These are phyloP conservation scores for Delphinus delphis DNA, from an alignment of 2,113 vertebrate genomes.

Conservation along the genomic window DNA sequence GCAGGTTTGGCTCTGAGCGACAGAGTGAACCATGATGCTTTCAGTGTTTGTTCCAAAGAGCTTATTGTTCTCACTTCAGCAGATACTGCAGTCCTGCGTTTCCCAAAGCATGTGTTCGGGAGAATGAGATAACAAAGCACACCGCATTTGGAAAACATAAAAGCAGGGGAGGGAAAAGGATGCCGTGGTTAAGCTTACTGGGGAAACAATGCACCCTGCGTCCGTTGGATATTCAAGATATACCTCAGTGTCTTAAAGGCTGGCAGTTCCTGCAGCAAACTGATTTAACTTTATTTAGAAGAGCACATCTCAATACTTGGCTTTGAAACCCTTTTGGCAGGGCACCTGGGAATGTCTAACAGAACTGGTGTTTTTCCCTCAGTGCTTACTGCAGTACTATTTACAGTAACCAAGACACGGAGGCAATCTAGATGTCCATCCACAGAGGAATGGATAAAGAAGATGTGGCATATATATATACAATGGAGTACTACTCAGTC, in stretches of 20 bases:
- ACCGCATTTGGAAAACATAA: too few species aligned
- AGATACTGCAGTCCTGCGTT: not conserved
- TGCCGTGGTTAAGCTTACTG: rapidly evolving
- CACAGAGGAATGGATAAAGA: too few species aligned
- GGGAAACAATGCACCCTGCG: rapidly evolving
- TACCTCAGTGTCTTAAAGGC: not conserved
- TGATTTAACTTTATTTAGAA: not conserved
- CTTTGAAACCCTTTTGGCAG: not conserved
- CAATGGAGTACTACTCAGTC: not conserved
- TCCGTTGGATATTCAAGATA: not conserved
- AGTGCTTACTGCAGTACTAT: not conserved
- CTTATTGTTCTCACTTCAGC: not conserved
- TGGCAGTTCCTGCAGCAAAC: not conserved
- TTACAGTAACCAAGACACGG: not conserved
- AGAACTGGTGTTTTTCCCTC: not conserved
- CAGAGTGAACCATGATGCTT: not conserved
- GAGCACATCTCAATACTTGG: not conserved
- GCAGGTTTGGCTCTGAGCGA: not conserved
- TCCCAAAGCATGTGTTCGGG: not conserved
- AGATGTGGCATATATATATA: not conserved
- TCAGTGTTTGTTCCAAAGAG: not conserved
- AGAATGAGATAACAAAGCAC: not conserved
- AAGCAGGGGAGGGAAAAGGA: not conserved
- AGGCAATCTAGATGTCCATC: not conserved
- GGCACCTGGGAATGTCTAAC: not conserved